phyloP scores from a whole-genome alignment of 2,797 vertebrate genomes.

The Coregonus sp. region DNA sequence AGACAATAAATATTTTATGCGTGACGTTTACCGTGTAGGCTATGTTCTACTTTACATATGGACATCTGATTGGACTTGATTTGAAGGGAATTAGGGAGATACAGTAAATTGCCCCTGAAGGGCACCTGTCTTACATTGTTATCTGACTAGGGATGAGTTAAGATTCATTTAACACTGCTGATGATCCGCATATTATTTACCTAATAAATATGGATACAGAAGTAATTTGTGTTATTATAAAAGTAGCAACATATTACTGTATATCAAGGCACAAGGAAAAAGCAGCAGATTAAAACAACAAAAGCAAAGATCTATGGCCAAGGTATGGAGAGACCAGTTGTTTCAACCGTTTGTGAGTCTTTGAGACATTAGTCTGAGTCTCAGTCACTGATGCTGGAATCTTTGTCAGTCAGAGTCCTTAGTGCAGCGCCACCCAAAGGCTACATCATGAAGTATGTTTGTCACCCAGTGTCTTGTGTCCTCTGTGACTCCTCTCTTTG shows the following conservation, averaged over 20 bases:
- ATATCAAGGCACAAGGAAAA: slow-evolving; percentile 41
- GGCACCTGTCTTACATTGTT: no score
- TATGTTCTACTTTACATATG: slow-evolving; percentile 19
- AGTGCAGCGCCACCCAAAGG: slow-evolving; percentile 48
- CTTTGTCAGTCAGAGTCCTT: slow-evolving; percentile 16
- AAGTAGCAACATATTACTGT: slow-evolving; percentile 4
- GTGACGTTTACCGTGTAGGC: neutral
- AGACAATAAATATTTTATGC: slow-evolving; percentile 58
- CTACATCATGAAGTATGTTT: slow-evolving; percentile 12
- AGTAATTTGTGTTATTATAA: slow-evolving; percentile 3
- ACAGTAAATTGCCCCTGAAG: no score
- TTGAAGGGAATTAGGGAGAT: neutral
- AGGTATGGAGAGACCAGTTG: slow-evolving; percentile 32
- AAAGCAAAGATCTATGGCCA: slow-evolving; percentile 45
- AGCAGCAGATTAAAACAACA: slow-evolving; percentile 53
- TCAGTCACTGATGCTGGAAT: slow-evolving; percentile 36
- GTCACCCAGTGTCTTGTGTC: slow-evolving; percentile 34
- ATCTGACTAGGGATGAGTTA: slow-evolving; percentile 27
- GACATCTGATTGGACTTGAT: slow-evolving; percentile 31
- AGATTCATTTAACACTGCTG: neutral
- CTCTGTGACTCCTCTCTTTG: slow-evolving; percentile 34
- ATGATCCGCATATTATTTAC: slow-evolving; percentile 22
- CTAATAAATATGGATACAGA: slow-evolving; percentile 65
- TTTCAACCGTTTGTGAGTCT: slow-evolving; percentile 29
- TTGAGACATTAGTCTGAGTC: slow-evolving; percentile 41